Conservation (phyloP, 2,797 vertebrate genomes). For the Acropternis orthonyx region DNA sequence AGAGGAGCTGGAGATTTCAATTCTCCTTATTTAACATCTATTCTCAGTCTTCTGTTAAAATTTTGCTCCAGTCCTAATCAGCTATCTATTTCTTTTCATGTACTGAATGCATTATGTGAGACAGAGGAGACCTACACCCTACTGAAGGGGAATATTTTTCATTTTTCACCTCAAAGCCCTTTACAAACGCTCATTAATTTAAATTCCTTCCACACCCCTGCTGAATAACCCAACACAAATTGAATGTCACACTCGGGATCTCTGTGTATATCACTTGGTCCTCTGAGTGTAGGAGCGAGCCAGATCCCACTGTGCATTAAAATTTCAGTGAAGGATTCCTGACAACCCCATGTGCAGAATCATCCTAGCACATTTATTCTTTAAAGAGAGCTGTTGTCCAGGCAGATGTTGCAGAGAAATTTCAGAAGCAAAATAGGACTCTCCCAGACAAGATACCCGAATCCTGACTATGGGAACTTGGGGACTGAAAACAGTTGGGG, state of each 20-base stretch:
- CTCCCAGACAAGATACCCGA: neutral
- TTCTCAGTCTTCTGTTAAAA: neutral
- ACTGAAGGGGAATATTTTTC: slow-evolving; percentile 6
- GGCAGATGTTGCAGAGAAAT: neutral
- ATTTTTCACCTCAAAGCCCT: slow-evolving; percentile 43
- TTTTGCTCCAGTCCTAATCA: neutral
- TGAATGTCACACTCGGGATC: neutral
- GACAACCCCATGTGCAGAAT: neutral
- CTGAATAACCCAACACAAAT: slow-evolving; percentile 25
- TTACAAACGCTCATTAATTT: slow-evolving; percentile 26
- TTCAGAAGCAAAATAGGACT: neutral
- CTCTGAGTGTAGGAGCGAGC: neutral
- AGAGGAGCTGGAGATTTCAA: neutral
- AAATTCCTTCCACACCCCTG: slow-evolving; percentile 25
- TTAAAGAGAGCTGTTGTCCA: neutral
- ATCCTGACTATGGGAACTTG: neutral
- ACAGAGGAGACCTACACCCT: neutral
- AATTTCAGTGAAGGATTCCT: slow-evolving; percentile 7
- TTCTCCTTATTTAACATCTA: neutral
- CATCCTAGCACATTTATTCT: neutral
- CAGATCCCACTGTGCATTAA: slow-evolving; percentile 34
- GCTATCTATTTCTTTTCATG: neutral
- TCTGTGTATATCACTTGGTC: neutral
- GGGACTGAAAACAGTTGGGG: neutral
- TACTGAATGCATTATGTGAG: neutral